These are phyloP conservation scores for Daboia siamensis DNA, from an alignment of 2,113 vertebrate genomes.

Conservation along the genomic window DNA sequence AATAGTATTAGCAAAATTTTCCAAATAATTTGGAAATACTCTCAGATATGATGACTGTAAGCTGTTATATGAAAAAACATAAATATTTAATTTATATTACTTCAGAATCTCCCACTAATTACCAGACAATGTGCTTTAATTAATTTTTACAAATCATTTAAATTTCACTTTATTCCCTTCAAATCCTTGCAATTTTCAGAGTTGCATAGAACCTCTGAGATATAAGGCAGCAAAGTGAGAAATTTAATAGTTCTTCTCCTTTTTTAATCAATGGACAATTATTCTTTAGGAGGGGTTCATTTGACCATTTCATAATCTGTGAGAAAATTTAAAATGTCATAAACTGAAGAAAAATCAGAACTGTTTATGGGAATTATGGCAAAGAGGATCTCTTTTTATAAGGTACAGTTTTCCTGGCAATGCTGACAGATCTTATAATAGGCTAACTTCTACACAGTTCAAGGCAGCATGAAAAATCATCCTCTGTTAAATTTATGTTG, in stretches of 20 bases:
- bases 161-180: slow-evolving; percentile 45
- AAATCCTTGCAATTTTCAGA: slow-evolving; percentile 50
- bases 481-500: background rate
- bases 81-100: slow-evolving; percentile 40
- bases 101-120: slow-evolving; percentile 4
- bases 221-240: slow-evolving; percentile 16
- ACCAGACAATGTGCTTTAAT: slow-evolving; percentile 40
- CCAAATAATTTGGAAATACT: slow-evolving; percentile 6
- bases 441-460: background rate
- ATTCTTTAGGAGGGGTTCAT: background rate
- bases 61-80: background rate
- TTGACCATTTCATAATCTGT: background rate
- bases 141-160: slow-evolving; percentile 51
- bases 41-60: background rate
- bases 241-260: background rate
- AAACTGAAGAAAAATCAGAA: background rate
- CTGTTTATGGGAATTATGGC: background rate
- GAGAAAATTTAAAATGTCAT: background rate
- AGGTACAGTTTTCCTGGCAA: background rate
- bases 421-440: background rate
- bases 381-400: background rate
- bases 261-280: background rate
- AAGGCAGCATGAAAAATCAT: background rate
- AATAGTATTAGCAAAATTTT: background rate
- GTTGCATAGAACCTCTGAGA: slow-evolving; percentile 19